Percentiles rank a stretch among this genome's conserved stretches.
These are phyloP conservation scores for Drosophila sp. DNA, from an alignment of 1,140 invertebrate species.

Conservation along the genomic window DNA sequence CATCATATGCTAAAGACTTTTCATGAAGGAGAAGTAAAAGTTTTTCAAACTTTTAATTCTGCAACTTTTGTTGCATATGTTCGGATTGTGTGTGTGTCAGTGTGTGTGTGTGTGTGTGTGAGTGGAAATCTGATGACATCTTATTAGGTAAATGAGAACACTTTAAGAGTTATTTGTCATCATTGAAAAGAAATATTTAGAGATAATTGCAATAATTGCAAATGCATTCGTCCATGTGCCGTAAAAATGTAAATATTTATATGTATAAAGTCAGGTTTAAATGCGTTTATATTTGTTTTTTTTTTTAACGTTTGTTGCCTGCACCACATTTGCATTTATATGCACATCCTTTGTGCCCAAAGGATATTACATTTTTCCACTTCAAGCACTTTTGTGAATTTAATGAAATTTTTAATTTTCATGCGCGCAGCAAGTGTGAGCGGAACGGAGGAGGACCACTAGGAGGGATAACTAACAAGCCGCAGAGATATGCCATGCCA, in stretches of 20 bases:
- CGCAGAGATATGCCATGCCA: slow-evolving; percentile 17
- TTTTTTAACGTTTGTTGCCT: slow-evolving; percentile 26
- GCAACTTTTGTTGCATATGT: slow-evolving; percentile 58
- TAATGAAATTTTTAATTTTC: slow-evolving; percentile 82
- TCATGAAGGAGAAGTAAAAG: background rate
- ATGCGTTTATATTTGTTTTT: slow-evolving; percentile 28
- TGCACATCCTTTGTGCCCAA: slow-evolving; percentile 80
- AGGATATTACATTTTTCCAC: slow-evolving; percentile 81
- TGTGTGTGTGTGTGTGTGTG: slow-evolving; percentile 24
- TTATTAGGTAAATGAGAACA: slow-evolving; percentile 40
- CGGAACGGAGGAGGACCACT: background rate
- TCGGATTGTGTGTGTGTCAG: background rate
- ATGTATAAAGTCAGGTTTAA: slow-evolving; percentile 15
- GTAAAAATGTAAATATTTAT: background rate
- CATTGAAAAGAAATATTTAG: background rate
- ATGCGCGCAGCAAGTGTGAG: slow-evolving; percentile 48
- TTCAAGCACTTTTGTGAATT: slow-evolving; percentile 80
- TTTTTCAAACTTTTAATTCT: slow-evolving; percentile 54
- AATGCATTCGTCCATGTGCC: slow-evolving; percentile 16
- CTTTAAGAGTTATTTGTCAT: background rate
- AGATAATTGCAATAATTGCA: slow-evolving; percentile 6
- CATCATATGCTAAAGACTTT: slow-evolving; percentile 32
- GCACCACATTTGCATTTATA: slow-evolving; percentile 77
- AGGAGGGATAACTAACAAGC: slow-evolving; percentile 16
- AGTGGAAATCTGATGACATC: slow-evolving; percentile 44